Percentiles rank a stretch among this genome's conserved stretches.
phyloP scores from a whole-genome alignment of 2,797 vertebrate species.

The Scolopax rusticola region DNA sequence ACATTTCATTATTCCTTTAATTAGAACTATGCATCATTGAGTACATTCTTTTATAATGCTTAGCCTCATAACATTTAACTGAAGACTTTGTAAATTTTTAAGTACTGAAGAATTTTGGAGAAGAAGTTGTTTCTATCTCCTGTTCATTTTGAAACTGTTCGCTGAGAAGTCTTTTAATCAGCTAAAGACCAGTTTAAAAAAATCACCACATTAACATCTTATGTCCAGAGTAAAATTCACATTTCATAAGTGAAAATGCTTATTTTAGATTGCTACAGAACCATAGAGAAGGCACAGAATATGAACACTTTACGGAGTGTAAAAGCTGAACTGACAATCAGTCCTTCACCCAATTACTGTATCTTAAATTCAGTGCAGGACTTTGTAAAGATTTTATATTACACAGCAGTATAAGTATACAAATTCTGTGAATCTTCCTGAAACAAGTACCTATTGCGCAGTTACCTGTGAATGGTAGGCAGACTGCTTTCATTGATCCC shows the following conservation, averaged over 20 bases:
- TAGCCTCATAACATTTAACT: neutral
- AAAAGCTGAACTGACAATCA: neutral
- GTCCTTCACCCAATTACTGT: neutral
- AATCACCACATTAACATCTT: neutral
- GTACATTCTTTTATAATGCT: neutral
- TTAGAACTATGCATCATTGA: neutral
- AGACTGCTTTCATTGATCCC: neutral
- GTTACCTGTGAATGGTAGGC: neutral
- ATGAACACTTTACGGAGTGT: neutral
- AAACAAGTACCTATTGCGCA: neutral
- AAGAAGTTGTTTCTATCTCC: neutral
- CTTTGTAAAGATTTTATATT: neutral
- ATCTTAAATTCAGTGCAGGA: neutral
- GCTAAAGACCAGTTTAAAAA: neutral
- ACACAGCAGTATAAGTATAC: neutral
- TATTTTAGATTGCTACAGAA: neutral
- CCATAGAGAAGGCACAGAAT: neutral
- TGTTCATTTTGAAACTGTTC: neutral
- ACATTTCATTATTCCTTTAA: neutral
- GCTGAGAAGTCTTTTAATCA: neutral
- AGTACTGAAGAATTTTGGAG: neutral
- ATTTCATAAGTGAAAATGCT: neutral
- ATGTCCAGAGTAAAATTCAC: neutral
- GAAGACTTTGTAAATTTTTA: neutral
- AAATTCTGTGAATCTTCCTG: neutral